These are phyloP conservation scores for Equus przewalskii DNA, from an alignment of 2,113 vertebrate species.

Conservation along the genomic window DNA sequence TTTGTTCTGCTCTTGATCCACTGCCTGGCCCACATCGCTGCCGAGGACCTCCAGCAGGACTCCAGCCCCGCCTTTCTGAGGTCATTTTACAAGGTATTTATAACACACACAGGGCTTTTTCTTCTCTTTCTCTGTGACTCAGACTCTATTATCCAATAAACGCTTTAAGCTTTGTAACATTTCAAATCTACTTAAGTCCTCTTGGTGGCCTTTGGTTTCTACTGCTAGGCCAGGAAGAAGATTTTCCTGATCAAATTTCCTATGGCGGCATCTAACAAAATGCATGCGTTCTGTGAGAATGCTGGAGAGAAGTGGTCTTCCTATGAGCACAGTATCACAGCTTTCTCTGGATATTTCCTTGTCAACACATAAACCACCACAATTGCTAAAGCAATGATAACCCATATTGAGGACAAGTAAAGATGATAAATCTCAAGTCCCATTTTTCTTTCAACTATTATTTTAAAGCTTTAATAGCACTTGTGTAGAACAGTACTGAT, in stretches of 20 bases:
- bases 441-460: constrained; percentile 34
- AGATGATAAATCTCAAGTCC: neutral
- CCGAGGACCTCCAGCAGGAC: constrained; percentile 86
- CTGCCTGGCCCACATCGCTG: constrained; percentile 90
- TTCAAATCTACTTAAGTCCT: neutral
- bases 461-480: constrained; percentile 1
- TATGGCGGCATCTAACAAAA: neutral
- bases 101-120: neutral
- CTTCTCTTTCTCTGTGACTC: neutral
- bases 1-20: constrained; percentile 93
- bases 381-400: neutral
- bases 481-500: neutral
- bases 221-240: neutral
- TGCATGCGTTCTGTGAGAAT: neutral
- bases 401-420: neutral
- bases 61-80: constrained; percentile 88
- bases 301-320: neutral
- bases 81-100: constrained; percentile 92
- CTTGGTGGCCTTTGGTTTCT: neutral
- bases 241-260: constrained; percentile 6
- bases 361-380: neutral
- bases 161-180: constrained; percentile 17
- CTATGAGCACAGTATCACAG: neutral
- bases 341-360: neutral
- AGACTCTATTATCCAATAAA: neutral